Evolutionary conservation across 1,140 invertebrate genomes (phyloP).

Genomic region (Apis mellifera): Amel_HAv3.1 CM009944.2:4845001-4845500

Average conservation of each 20-base stretch:
- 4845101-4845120: not conserved
- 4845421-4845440: not conserved
- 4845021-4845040: too few species aligned
- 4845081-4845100: not conserved
- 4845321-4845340: slow-evolving; percentile 19
- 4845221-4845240: slow-evolving; percentile 41
- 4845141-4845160: not conserved
- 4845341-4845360: slow-evolving; percentile 1
- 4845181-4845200: not conserved
- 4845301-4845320: slow-evolving; percentile 14
- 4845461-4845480: too few species aligned
- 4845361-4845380: slow-evolving; percentile 26
- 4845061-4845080: not conserved
- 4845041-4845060: not conserved
- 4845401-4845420: not conserved
- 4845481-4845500: too few species aligned
- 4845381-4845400: slow-evolving; percentile 26
- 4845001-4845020: too few species aligned
- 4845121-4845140: too few species aligned
- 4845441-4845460: too few species aligned
- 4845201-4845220: slow-evolving; percentile 41
- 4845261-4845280: slow-evolving; percentile 32
- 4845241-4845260: slow-evolving; percentile 27
- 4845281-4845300: slow-evolving; percentile 29
- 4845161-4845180: not conserved